These are phyloP conservation scores for Bufo bufo DNA, from an alignment of 2,113 vertebrate genomes.

Conservation along the genomic window DNA sequence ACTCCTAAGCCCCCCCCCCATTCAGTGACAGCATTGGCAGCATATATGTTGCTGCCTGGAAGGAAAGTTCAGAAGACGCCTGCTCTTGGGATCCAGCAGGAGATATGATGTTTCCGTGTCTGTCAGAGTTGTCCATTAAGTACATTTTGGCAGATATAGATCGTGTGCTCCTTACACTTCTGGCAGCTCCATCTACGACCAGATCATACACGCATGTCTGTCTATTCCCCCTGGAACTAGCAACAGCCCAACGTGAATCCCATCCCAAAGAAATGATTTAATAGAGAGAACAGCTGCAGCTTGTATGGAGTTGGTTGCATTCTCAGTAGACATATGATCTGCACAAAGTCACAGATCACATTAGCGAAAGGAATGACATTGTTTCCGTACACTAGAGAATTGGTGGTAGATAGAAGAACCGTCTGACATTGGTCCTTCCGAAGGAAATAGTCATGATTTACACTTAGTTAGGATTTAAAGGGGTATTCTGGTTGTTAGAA, in stretches of 20 bases:
- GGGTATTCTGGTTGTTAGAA: too few species aligned
- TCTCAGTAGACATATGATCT: not conserved
- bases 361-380: not conserved
- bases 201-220: not conserved
- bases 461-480: not conserved
- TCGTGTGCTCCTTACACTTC: not conserved
- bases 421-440: not conserved
- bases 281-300: constrained; percentile 10
- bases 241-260: not conserved
- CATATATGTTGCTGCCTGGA: too few species aligned
- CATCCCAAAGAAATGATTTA: constrained; percentile 21
- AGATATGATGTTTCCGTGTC: not conserved
- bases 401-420: not conserved
- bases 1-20: too few species aligned
- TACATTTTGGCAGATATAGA: not conserved
- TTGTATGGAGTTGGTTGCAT: not conserved
- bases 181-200: not conserved
- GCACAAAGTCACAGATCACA: constrained; percentile 8
- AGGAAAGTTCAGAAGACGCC: not conserved
- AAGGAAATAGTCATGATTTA: not conserved
- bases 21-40: too few species aligned
- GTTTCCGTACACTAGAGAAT: not conserved
- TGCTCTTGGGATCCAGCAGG: not conserved
- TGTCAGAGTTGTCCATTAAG: not conserved
- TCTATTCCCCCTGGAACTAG: not conserved